Conservation (phyloP, 2,888 invertebrate genomes). For the Leptothorax acervorum region DNA sequence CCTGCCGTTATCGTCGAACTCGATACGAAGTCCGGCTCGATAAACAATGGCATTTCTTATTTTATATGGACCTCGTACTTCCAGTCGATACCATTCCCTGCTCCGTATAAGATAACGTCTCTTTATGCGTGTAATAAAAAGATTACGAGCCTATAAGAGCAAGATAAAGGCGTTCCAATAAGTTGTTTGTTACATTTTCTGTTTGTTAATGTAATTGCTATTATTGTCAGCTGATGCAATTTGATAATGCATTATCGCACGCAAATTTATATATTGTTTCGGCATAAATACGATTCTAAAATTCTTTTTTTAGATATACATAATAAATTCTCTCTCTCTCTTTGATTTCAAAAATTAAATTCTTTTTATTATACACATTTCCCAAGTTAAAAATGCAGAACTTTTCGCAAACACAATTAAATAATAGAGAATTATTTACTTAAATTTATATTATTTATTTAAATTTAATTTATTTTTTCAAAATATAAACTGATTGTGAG, state of each 20-base stretch:
- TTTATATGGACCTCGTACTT: background rate
- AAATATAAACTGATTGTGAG: background rate
- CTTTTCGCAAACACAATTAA: background rate
- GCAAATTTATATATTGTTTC: background rate
- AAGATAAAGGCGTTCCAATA: slow-evolving; percentile 11
- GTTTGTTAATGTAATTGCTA: background rate
- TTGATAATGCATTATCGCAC: background rate
- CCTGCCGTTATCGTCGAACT: slow-evolving; percentile 37
- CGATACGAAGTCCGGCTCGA: slow-evolving; percentile 24
- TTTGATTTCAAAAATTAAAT: background rate
- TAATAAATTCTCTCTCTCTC: background rate
- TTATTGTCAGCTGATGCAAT: background rate
- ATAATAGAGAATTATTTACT: background rate
- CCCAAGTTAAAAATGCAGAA: background rate
- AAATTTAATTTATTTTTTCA: background rate
- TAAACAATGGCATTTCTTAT: slow-evolving; percentile 21
- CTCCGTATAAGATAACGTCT: slow-evolving; percentile 1
- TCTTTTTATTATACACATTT: background rate
- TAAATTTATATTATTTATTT: background rate
- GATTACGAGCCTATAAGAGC: slow-evolving; percentile 12
- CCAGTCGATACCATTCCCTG: background rate
- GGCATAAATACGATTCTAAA: background rate
- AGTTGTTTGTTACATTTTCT: slow-evolving; percentile 7
- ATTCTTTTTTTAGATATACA: background rate
- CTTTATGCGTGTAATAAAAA: slow-evolving; percentile 13